Percentiles rank a stretch among this genome's conserved stretches.
These are phyloP conservation scores for Druceiella hillmani DNA, from an alignment of 2,888 invertebrate species.

Conservation along the genomic window DNA sequence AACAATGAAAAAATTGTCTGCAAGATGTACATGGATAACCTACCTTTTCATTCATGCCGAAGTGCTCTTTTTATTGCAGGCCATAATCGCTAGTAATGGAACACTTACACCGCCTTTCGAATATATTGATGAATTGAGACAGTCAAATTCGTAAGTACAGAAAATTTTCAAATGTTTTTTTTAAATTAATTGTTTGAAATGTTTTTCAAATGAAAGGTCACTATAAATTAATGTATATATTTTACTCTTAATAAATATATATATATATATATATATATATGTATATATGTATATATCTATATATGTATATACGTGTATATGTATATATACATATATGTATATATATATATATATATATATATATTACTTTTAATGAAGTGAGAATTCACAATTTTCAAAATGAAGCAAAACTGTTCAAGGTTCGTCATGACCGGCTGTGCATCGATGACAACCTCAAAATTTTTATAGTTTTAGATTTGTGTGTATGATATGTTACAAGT, in stretches of 20 bases:
- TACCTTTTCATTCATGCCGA: no score
- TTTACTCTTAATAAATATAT: background rate
- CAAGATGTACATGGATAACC: no score
- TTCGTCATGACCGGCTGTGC: no score
- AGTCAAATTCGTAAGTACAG: slow-evolving; percentile 51
- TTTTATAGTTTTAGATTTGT: no score
- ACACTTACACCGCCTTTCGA: slow-evolving; percentile 86
- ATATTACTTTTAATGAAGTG: background rate
- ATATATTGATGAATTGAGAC: slow-evolving; percentile 89
- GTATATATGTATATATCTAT: slow-evolving; percentile 3
- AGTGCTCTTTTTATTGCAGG: slow-evolving; percentile 53
- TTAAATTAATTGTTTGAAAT: no score
- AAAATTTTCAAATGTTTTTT: background rate
- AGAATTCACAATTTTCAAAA: background rate
- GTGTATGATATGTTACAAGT: no score
- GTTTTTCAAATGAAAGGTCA: no score
- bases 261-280: slow-evolving; percentile 1
- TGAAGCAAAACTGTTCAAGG: background rate
- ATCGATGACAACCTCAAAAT: no score
- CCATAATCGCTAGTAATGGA: slow-evolving; percentile 96
- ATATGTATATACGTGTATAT: slow-evolving; percentile 5
- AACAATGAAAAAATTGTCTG: no score
- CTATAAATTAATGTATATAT: background rate
- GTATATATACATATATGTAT: slow-evolving; percentile 3
- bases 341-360: slow-evolving; percentile 1